These are phyloP conservation scores for Drosophila fulvimacula DNA, from an alignment of 2,888 invertebrate genomes.

Conservation along the genomic window DNA sequence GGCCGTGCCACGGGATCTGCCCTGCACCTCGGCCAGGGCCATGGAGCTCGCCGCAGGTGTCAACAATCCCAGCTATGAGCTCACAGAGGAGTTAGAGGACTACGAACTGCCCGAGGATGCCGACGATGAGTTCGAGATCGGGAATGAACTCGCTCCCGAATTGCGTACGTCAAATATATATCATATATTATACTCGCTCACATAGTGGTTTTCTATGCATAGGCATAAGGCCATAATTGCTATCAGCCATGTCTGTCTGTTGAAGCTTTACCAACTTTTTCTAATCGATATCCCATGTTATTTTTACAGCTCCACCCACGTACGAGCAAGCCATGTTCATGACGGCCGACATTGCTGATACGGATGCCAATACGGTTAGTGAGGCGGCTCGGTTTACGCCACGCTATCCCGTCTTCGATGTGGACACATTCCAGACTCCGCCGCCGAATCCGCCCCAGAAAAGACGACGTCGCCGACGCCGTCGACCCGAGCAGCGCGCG, in stretches of 20 bases:
- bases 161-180: conserved; percentile 58
- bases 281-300: neutral
- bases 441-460: conserved; percentile 78
- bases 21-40: conserved; percentile 77
- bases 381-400: conserved; percentile 80
- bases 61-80: conserved; percentile 46
- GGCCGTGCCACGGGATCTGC: conserved; percentile 60
- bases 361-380: conserved; percentile 77
- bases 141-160: conserved; percentile 62
- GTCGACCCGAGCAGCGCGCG: conserved; percentile 39
- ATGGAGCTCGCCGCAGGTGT: conserved; percentile 50
- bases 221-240: too few species aligned
- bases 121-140: conserved; percentile 60
- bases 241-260: too few species aligned
- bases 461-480: conserved; percentile 62
- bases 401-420: conserved; percentile 83
- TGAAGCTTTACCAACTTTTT: neutral
- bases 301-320: conserved; percentile 82
- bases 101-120: conserved; percentile 68
- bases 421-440: conserved; percentile 75
- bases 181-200: too few species aligned
- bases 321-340: conserved; percentile 84
- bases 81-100: conserved; percentile 62
- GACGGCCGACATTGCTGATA: conserved; percentile 81
- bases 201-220: too few species aligned